A percentile compares a stretch with the other conserved stretches of the same genome.
Conservation (phyloP, 2,797 vertebrate genomes). For the Brachyalestes nurse region DNA sequence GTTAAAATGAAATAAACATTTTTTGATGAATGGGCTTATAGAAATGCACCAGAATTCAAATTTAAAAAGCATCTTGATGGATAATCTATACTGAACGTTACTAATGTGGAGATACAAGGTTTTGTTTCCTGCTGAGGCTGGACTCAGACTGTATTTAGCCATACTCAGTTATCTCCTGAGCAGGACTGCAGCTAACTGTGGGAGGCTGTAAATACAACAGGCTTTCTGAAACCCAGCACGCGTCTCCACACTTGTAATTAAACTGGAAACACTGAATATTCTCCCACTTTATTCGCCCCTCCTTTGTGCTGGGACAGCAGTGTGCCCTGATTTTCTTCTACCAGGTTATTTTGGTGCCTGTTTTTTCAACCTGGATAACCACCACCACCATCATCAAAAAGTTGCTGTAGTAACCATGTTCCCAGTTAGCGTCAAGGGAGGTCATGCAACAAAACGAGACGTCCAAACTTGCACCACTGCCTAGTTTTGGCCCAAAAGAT, state of each 20-base stretch:
- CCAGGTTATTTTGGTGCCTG: constrained; percentile 25
- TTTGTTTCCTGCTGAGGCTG: too few relatives aligned
- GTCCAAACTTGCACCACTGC: too few relatives aligned
- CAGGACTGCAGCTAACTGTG: constrained; percentile 30
- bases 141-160: not conserved
- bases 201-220: not conserved
- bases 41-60: too few relatives aligned
- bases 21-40: too few relatives aligned
- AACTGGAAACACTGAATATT: constrained; percentile 40
- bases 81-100: too few relatives aligned
- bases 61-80: too few relatives aligned
- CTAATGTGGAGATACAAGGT: too few relatives aligned
- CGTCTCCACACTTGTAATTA: constrained; percentile 36
- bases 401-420: too few relatives aligned
- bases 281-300: constrained; percentile 9
- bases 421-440: too few relatives aligned
- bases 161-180: constrained; percentile 30
- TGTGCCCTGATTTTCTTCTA: constrained; percentile 33
- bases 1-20: too few relatives aligned
- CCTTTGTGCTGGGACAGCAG: not conserved
- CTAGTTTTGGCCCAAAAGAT: not conserved
- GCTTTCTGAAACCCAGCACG: constrained; percentile 35
- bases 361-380: constrained; percentile 12
- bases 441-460: too few relatives aligned
- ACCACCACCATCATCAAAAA: constrained; percentile 15